Base-by-base conservation (phyloP, 2,113 vertebrate species). In the Dryoscopus gambensis region DNA sequence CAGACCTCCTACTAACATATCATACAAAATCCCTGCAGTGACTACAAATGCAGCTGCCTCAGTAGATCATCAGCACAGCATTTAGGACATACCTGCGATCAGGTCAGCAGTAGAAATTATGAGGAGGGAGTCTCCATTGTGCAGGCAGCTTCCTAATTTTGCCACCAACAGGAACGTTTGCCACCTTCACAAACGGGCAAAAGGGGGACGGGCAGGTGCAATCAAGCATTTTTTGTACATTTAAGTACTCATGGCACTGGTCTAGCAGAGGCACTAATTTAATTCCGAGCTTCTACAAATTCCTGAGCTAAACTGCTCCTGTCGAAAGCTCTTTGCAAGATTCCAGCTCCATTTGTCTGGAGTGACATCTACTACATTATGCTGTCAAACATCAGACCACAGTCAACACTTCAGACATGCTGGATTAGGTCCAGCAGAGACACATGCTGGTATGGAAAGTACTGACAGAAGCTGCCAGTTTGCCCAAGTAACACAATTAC, bases 311-410 rank as follows among this genome's bases (percentile, higher is more conserved):
- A 94, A 89, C 52, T 62, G 49, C 76, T 94, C 79, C 35, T 35
- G 65, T 90, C 92, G 90, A 85, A 94, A 73, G 68, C 64, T 92
- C 47, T 96, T 57, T 52, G 35, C 17, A 4, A 78, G 85, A 84
- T 40, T 71, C 69, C 62, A 92, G 64, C 31, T 92, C 39, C 44
- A 28, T 78, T 90, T 78, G 33, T 70, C 84, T 90, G 39, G 59
- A 93, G 52, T 64, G 60, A 77, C 24, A 19, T 86, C 83, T 75
- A 49, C 59, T 93, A 75, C 69, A 60, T 60, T 71, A 80, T 13
- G 49, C 60, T 86, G 69, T 96, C 90, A 95, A 90, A 84, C 65
- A 95, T 39, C 76, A 89, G 83, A 81, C 79, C 68, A 71, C 64
- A 94, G 64, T 60, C 68, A 78, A 71, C 64, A 19, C 69, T 89